Conservation (phyloP, 2,113 vertebrate genomes). For the Sprattus sprattus region DNA sequence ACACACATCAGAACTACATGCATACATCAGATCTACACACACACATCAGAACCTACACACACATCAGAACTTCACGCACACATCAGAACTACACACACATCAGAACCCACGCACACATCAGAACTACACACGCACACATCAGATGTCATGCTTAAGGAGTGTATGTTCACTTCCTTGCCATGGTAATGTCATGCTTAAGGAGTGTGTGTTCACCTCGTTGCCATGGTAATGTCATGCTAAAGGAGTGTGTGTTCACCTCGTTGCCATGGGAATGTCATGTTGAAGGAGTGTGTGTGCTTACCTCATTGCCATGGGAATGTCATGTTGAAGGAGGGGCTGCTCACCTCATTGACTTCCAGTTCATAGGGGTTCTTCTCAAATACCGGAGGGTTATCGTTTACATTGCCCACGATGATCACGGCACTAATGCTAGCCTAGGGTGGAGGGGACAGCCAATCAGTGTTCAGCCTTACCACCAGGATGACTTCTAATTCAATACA, state of each 20-base stretch:
- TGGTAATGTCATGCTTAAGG: background rate
- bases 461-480: too few species aligned
- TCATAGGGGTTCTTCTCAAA: slow-evolving; percentile 32
- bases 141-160: background rate
- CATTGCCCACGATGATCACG: slow-evolving; percentile 27
- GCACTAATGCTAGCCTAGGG: too few species aligned
- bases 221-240: background rate
- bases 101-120: too few species aligned
- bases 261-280: background rate
- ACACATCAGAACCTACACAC: background rate
- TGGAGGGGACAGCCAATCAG: too few species aligned
- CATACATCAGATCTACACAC: background rate
- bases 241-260: too few species aligned
- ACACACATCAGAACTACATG: too few species aligned
- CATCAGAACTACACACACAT: too few species aligned
- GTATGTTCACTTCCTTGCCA: too few species aligned
- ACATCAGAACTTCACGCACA: too few species aligned
- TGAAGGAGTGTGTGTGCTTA: slow-evolving; percentile 43
- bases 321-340: background rate
- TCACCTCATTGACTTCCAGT: slow-evolving; percentile 62
- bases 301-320: slow-evolving; percentile 54
- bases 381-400: slow-evolving; percentile 66
- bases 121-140: too few species aligned
- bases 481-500: too few species aligned
- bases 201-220: too few species aligned